Evolutionary conservation across 1,140 invertebrate species (phyloP), one percentile per base, ranked within the genome.

Genomic region (Streblospio benedicti): DNA sequence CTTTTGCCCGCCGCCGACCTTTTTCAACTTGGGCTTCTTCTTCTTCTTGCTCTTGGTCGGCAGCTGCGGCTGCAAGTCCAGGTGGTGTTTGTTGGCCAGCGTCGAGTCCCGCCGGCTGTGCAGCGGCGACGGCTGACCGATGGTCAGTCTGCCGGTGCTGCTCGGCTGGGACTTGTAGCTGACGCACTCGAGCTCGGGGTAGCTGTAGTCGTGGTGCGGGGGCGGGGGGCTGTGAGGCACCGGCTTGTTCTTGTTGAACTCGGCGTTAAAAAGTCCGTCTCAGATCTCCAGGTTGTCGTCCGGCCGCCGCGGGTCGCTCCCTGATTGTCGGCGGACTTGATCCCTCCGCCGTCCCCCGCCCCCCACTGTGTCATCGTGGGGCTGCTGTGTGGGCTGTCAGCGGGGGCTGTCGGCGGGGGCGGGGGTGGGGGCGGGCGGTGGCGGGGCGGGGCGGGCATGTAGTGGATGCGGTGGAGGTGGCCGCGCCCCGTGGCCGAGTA

Each of bases 121-220:
- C 18, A 32, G 25, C 45, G 28, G 51, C 28, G 23, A 28, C 47
- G 49, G 28, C 27, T 27, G 44, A 31, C 28, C 45, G 4, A 27
- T 27, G 18, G 3, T 23, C 23, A 14, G 18, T 16, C 50, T 5
- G 50, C 50, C 50, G 50, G 9, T 12, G 23, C 20, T 52, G 20
- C 9, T 27, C 33, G 59, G 62, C 5, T 28, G 35, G 9, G 50
- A 32, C 18, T 60, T 67, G 18, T 54, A 33, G 57, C 41, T 20
- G 43, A 59, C 62, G 43, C 68, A 84, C 35, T 87, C 85, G 59
- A 88, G 82, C 60, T 85, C 81, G 1, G 88, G 87, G 78, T 91
- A 91, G 58, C 86, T 85, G 76, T 91, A 91, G 55, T 91, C 89
- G 69, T 90, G 88, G 47, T 86, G 82, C 47, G 86, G 81, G 30